These are phyloP conservation scores for Crotalus adamanteus DNA, from an alignment of 2,797 vertebrate genomes.

Conservation along the genomic window DNA sequence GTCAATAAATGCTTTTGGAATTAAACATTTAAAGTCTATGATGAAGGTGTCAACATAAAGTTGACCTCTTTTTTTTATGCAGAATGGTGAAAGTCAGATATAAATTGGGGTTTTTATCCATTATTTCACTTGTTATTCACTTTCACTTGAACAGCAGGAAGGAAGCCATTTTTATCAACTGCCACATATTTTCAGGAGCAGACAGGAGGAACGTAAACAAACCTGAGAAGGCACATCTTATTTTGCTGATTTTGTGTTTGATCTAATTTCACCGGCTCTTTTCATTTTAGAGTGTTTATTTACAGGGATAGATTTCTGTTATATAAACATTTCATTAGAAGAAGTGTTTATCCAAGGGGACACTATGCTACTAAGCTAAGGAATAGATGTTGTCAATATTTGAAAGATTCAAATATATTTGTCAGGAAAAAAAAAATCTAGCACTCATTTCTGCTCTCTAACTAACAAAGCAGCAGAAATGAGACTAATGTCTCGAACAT, in stretches of 20 bases:
- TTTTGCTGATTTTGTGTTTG: not conserved
- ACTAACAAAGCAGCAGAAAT: not conserved
- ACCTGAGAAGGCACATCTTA: not conserved
- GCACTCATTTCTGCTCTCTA: not conserved
- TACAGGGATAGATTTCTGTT: not conserved
- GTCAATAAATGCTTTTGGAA: conserved; percentile 24
- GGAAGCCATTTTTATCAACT: not conserved
- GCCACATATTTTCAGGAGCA: no score
- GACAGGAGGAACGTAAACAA: not conserved
- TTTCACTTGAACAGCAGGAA: not conserved
- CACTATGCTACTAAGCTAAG: not conserved
- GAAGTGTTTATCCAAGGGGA: not conserved
- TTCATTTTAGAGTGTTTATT: not conserved
- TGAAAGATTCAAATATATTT: not conserved
- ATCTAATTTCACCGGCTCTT: not conserved
- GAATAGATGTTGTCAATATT: conserved; percentile 1
- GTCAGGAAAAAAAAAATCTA: not conserved
- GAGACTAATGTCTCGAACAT: not conserved
- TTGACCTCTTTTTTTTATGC: not conserved
- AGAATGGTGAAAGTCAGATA: not conserved
- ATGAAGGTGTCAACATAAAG: not conserved
- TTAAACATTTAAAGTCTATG: conserved; percentile 3
- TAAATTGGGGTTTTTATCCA: not conserved
- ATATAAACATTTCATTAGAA: not conserved
- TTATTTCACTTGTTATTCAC: not conserved